Percentiles rank a stretch among this genome's conserved stretches.
These are phyloP conservation scores for Apostichopus leukothele DNA, from an alignment of 53 echinoderm and acorn worm species.

Conservation along the genomic window DNA sequence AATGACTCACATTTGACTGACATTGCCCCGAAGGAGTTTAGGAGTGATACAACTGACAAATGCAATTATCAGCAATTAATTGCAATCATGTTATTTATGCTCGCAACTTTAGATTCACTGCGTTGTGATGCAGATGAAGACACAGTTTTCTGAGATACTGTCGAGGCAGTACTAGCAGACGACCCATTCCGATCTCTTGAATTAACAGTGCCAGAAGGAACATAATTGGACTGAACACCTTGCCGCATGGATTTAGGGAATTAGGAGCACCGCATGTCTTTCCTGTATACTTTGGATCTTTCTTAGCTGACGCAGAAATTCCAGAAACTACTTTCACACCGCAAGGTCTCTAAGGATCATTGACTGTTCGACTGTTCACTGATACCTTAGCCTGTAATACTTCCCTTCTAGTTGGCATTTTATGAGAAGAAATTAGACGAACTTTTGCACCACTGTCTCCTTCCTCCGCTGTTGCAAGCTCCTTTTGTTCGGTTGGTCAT, in stretches of 20 bases:
- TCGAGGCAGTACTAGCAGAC: slow-evolving; percentile 51
- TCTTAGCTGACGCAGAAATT: background rate
- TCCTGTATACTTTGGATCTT: background rate
- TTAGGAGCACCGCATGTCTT: background rate
- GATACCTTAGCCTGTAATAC: background rate
- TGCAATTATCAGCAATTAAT: too few species aligned
- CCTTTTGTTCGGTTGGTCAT: background rate
- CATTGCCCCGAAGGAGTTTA: too few species aligned
- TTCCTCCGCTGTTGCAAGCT: background rate
- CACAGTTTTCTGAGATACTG: slow-evolving; percentile 43
- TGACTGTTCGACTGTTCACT: background rate
- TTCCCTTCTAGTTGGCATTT: slow-evolving; percentile 22
- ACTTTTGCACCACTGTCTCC: background rate
- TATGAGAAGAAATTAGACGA: slow-evolving; percentile 5
- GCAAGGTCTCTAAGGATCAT: slow-evolving; percentile 21
- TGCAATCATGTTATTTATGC: background rate
- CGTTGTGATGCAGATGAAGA: slow-evolving; percentile 41
- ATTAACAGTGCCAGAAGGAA: background rate
- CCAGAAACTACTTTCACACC: background rate
- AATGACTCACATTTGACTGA: background rate
- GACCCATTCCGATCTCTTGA: slow-evolving; percentile 45
- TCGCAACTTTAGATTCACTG: slow-evolving; percentile 39
- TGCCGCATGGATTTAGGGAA: background rate
- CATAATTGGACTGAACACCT: background rate
- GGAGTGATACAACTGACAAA: too few species aligned